phyloP scores from a whole-genome alignment of 2,113 vertebrate genomes.

The Antennarius striatus region DNA sequence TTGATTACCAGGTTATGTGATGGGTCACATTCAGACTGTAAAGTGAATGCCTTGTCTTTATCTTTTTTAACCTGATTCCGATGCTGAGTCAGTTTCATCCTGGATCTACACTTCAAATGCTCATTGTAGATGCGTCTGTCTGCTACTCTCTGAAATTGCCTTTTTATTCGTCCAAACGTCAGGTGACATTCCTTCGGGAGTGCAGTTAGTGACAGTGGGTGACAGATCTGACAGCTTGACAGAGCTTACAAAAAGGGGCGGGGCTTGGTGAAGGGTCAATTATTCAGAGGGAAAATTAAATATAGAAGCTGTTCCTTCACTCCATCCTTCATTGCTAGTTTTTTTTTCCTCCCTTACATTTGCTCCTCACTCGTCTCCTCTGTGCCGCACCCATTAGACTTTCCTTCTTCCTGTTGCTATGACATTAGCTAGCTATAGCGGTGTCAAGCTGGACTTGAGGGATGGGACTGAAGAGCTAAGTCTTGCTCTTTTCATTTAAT shows the following conservation, averaged over 20 bases:
- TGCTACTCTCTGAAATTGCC: not conserved
- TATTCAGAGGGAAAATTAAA: slow-evolving; percentile 73
- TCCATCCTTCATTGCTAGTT: slow-evolving; percentile 18
- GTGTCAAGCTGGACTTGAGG: slow-evolving; percentile 68
- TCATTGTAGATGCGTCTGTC: not conserved
- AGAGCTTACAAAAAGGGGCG: not conserved
- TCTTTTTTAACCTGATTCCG: no score
- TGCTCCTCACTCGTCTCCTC: slow-evolving; percentile 48
- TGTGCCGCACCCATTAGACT: slow-evolving; percentile 67
- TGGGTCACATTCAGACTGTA: no score
- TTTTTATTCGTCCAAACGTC: not conserved
- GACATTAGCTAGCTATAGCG: slow-evolving; percentile 73
- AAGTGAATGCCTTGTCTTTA: no score
- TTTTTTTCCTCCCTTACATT: slow-evolving; percentile 36
- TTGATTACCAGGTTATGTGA: no score
- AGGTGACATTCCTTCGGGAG: no score
- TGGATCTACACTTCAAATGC: no score
- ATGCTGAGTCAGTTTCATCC: no score
- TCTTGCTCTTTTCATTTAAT: slow-evolving; percentile 77
- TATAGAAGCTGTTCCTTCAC: slow-evolving; percentile 51
- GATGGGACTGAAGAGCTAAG: slow-evolving; percentile 73
- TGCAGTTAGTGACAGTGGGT: not conserved
- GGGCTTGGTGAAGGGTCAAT: slow-evolving; percentile 63
- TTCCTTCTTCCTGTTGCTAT: slow-evolving; percentile 74
- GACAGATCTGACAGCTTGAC: not conserved